phyloP scores from a whole-genome alignment of 2,797 vertebrate genomes.

The Moxostoma hubbsi region DNA sequence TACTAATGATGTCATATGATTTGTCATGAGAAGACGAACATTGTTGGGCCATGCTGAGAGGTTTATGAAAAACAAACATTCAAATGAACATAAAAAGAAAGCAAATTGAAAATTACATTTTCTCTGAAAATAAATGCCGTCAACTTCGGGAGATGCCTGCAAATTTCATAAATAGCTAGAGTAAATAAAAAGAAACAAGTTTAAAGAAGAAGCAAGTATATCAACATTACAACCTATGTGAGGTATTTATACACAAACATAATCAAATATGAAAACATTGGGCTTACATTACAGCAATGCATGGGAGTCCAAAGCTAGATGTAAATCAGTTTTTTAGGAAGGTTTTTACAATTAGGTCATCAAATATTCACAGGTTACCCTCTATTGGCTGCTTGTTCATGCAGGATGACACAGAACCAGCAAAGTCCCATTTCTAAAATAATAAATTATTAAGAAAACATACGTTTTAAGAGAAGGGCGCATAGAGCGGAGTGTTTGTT shows the following conservation, averaged over 20 bases:
- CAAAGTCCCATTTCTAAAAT: constrained; percentile 12
- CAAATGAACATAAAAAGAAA: not conserved
- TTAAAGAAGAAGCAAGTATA: not conserved
- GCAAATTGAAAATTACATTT: constrained; percentile 2
- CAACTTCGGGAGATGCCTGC: not conserved
- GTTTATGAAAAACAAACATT: constrained; percentile 10
- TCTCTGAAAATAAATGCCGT: constrained; percentile 15
- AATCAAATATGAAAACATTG: not conserved
- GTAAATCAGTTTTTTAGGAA: not conserved
- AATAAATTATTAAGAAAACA: constrained; percentile 46
- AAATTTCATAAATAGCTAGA: not conserved
- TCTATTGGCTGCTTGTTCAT: constrained; percentile 40
- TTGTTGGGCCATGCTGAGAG: not conserved
- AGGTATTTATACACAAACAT: not conserved
- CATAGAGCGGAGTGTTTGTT: constrained; percentile 24
- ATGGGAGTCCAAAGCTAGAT: too few relatives aligned
- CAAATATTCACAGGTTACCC: constrained; percentile 38
- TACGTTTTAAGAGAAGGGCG: constrained; percentile 15
- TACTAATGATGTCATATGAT: constrained; percentile 21
- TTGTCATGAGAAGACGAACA: constrained; percentile 17
- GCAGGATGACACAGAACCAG: constrained; percentile 9
- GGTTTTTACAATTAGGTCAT: constrained; percentile 39
- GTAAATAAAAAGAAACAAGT: not conserved
- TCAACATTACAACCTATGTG: not conserved
- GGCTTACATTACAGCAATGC: not conserved